Base-by-base conservation (phyloP, 1,140 invertebrate species). In the Diachasmimorpha longicaudata region DNA sequence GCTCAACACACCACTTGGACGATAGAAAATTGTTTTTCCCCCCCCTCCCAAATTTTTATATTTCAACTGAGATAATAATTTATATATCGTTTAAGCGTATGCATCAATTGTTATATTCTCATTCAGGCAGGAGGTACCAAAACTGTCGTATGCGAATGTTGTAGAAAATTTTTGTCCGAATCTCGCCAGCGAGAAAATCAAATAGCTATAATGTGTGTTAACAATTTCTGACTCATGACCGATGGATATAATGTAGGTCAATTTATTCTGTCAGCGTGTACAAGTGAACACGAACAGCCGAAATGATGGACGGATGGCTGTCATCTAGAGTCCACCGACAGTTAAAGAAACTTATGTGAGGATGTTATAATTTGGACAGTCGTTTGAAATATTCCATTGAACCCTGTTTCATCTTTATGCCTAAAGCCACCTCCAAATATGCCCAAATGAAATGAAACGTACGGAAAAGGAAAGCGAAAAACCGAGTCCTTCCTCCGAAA, bases 261-360 rank as follows among this genome's bases (percentile, higher is more conserved):
- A 70, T 70, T 76, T 73, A 78, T 76, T 36, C 71, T 78, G 39
- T 46, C 21, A 78, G 10, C 75, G 63, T 73, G 25, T 52, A 48
- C 16, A 46, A 67, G 72, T 52, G 19, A 67, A 52, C 68, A 68
- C 46, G 67, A 76, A 80, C 83, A 83, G 81, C 84, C 81, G 77
- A 82, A 75, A 79, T 72, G 83, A 72, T 83, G 84, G 84, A 85
- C 84, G 84, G 84, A 85, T 82, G 72, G 81, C 82, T 85, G 83
- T 75, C 78, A 68, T 42, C n/a, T 31, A 68, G 55, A 75, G 25
- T 0, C 67, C 23, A 69, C 74, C 42, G 48, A 31, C 77, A 75
- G 48, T 70, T 8, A 39, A 58, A 19, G 25, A 58, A 66, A 66
- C 19, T 76, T 78, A 74, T 77, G 73, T 80, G 39, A 68, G 31